These are phyloP conservation scores for Cheirogaleus medius DNA, from an alignment of 2,113 vertebrate species.

Conservation along the genomic window DNA sequence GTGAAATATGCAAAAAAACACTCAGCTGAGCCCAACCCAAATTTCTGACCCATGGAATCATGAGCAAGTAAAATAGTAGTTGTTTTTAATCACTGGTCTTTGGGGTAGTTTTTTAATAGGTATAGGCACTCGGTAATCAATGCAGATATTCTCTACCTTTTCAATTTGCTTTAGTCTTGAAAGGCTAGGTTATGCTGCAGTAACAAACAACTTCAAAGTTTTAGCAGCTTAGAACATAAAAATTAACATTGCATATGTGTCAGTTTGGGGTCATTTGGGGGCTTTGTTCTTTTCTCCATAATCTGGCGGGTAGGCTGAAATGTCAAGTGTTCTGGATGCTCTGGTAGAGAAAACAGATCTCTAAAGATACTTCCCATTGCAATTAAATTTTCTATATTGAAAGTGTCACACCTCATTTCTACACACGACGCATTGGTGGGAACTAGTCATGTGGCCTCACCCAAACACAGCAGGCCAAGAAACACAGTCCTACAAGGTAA, in stretches of 20 bases:
- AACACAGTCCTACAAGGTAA: too few relatives aligned
- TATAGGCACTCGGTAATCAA: not conserved
- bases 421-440: not conserved
- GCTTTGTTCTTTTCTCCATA: not conserved
- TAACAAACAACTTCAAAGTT: not conserved
- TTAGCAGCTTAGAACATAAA: not conserved
- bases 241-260: not conserved
- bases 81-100: not conserved
- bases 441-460: not conserved
- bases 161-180: not conserved
- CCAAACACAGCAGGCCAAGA: not conserved
- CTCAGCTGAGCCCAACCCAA: not conserved
- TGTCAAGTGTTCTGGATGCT: not conserved
- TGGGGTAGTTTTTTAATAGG: not conserved
- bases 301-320: not conserved
- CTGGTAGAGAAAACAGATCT: not conserved
- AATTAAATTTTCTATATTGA: not conserved
- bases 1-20: not conserved
- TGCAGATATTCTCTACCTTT: not conserved
- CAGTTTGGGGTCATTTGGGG: not conserved
- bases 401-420: not conserved
- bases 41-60: not conserved
- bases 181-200: not conserved
- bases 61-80: not conserved
- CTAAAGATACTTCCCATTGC: not conserved